Conservation (phyloP, 2,888 invertebrate genomes). For the Epiblema foenella region DNA sequence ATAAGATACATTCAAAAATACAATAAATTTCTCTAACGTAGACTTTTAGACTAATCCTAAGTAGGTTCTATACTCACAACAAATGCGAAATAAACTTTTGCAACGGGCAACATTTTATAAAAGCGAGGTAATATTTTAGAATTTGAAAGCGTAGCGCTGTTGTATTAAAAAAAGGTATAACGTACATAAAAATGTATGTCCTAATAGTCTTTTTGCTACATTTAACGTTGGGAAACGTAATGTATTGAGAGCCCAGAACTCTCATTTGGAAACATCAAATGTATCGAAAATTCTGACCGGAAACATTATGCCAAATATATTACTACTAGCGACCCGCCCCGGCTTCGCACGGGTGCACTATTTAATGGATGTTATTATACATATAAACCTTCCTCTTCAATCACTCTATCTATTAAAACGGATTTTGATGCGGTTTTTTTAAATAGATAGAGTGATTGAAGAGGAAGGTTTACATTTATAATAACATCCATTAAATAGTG, state of each 20-base stretch:
- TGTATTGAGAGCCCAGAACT: constrained; percentile 31
- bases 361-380: too few species aligned
- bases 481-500: too few species aligned
- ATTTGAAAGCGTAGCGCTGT: constrained; percentile 5
- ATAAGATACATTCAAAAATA: background rate
- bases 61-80: too few species aligned
- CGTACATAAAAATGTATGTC: background rate
- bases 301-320: constrained; percentile 30
- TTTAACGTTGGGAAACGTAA: constrained; percentile 12
- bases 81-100: constrained; percentile 7
- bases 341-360: too few species aligned
- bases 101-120: constrained; percentile 17
- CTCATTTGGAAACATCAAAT: constrained; percentile 31
- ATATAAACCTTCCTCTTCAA: too few species aligned
- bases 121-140: constrained; percentile 24
- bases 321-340: too few species aligned
- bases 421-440: too few species aligned
- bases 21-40: background rate
- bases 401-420: too few species aligned
- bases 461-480: too few species aligned
- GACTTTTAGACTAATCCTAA: background rate
- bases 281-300: constrained; percentile 30
- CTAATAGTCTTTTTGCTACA: background rate
- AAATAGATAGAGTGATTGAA: too few species aligned
- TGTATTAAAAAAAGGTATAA: background rate